phyloP scores from a whole-genome alignment of 2,113 vertebrate genomes.

The Sisor rabdophorus region DNA sequence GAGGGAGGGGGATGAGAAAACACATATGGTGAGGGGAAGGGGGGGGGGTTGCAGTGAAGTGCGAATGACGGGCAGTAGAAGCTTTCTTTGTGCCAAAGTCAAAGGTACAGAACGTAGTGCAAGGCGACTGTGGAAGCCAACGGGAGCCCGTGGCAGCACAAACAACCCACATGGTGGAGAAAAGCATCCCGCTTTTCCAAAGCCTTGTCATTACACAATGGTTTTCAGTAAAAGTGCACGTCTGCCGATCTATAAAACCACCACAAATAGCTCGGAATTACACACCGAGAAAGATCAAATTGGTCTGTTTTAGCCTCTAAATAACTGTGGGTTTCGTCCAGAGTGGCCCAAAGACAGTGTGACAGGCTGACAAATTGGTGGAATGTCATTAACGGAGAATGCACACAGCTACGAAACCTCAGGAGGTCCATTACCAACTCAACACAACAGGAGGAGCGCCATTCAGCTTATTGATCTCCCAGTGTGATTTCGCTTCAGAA shows the following conservation, averaged over 20 bases:
- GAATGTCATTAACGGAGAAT: constrained; percentile 31
- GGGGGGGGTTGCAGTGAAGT: constrained; percentile 21
- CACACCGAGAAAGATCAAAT: constrained; percentile 36
- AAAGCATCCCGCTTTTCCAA: constrained; percentile 39
- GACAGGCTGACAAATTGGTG: neutral
- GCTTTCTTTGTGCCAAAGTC: constrained; percentile 56
- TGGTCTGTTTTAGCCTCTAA: constrained; percentile 31
- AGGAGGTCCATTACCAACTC: constrained; percentile 31
- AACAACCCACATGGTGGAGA: constrained; percentile 21
- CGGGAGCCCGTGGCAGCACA: constrained; percentile 12
- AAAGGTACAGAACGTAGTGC: constrained; percentile 52
- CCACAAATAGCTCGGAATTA: constrained; percentile 44
- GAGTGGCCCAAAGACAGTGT: neutral
- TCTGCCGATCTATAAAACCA: constrained; percentile 45
- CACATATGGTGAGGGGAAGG: constrained; percentile 34
- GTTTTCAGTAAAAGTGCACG: constrained; percentile 47
- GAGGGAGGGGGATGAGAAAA: constrained; percentile 29
- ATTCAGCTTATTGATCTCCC: constrained; percentile 48
- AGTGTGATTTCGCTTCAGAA: constrained; percentile 46
- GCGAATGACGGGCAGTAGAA: constrained; percentile 56
- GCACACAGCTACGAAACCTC: constrained; percentile 10
- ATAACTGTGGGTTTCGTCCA: constrained; percentile 28
- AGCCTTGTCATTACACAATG: constrained; percentile 47
- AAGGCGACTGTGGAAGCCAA: constrained; percentile 50
- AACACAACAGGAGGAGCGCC: constrained; percentile 43